Base-by-base conservation (phyloP, 2,888 invertebrate genomes). In the Sphaerophoria rueppellii region DNA sequence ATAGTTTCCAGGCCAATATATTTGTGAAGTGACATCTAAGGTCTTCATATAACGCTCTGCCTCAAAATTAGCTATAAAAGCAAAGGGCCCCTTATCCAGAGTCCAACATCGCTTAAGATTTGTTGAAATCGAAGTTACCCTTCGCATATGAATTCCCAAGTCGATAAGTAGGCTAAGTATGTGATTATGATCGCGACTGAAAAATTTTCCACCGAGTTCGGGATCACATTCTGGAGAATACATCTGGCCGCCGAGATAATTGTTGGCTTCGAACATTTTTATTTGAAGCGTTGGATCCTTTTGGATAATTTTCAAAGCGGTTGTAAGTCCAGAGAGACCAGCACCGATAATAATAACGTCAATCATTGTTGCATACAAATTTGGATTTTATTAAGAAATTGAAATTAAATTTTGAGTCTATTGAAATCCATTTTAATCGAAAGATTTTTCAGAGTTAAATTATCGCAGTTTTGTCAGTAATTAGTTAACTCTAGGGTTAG, bases 281-380 rank as follows among this genome's bases (percentile, higher is more conserved):
- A 93, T 61, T 40, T 89, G 88, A 0, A 93, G 82, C 0, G 91
- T 88, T 50, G 91, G 89, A 73, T 91, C 92, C 86, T 91, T 92
- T 86, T 91, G 87, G 2, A 90, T 82, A 72, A 93, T 89, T 81
- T 91, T 90, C 24, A 90, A 89, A 0, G 92, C 93, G 2, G 93
- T 91, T 24, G 91, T 89, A 35, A 93, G 88, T 0, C 93, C 93
- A 4, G 93, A 91, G 16, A 93, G 86, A 2, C 93, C 93, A 4
- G 90, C 92, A 11, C 93, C 93, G 70, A 93, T 89, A 75, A 93
- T 91, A 11, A 93, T 89, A 46, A 93, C 89, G 88, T 93, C 92
- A 34, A 90, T 37, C 85, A 85, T 81, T 52, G 1, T 55, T 11
- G 1, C 32, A 34, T 14, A 6, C n/a, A 0, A 72, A 57, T 67